phyloP scores from a whole-genome alignment of 2,113 vertebrate species.

The Tautogolabrus adspersus region DNA sequence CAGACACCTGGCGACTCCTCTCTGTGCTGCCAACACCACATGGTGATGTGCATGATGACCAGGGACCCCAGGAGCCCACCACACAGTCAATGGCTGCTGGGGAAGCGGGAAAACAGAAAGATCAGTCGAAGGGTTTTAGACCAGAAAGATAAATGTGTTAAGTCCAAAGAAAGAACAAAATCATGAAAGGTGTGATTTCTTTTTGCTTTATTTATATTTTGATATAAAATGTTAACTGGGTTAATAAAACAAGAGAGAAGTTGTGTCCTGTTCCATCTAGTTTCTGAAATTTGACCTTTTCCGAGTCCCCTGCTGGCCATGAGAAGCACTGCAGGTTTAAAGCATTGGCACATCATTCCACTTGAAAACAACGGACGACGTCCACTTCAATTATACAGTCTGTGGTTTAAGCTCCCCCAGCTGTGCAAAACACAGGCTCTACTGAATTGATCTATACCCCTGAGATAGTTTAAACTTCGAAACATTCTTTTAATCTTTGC shows the following conservation, averaged over 20 bases:
- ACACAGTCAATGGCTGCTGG: conserved; percentile 87
- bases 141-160: background rate
- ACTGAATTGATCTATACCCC: background rate
- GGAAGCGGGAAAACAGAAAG: conserved; percentile 25
- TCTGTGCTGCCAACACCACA: conserved; percentile 87
- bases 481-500: conserved; percentile 27
- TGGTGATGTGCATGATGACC: conserved; percentile 86
- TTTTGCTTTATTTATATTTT: too few species aligned
- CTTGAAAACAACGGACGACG: background rate
- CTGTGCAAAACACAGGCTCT: background rate
- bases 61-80: conserved; percentile 88
- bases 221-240: too few species aligned
- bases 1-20: conserved; percentile 85
- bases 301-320: too few species aligned
- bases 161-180: too few species aligned
- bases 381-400: too few species aligned
- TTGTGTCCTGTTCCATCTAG: too few species aligned
- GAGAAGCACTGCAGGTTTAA: too few species aligned
- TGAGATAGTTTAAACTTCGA: background rate
- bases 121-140: conserved; percentile 20
- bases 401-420: background rate
- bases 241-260: too few species aligned
- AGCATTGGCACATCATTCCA: background rate
- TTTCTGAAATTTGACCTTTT: too few species aligned
- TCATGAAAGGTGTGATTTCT: too few species aligned